Base-by-base conservation (phyloP, 2,888 invertebrate species). In the Clusia tigrina region DNA sequence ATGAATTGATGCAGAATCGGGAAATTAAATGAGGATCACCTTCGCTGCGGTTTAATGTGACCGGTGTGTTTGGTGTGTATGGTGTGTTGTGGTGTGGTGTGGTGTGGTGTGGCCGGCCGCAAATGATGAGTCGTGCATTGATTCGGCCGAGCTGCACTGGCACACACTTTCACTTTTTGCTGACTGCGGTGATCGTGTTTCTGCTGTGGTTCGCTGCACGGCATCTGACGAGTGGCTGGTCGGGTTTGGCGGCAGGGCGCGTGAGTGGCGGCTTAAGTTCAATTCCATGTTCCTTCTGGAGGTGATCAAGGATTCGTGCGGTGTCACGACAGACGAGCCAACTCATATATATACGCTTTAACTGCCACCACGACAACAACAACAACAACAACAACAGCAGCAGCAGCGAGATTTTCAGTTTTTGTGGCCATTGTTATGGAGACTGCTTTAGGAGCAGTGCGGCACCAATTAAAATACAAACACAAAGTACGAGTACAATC, bases 121-220 rank as follows among this genome's bases (percentile, higher is more conserved):
- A 56, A 54, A 52, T 54, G 54, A 37, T 54, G 52, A 52, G 26
- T 53, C 54, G 54, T 18, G 24, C 37, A 48, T 48, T 48, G 15
- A 2, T 23, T 57, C 24, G 26, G 9, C 48, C 18, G 42, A 2
- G 37, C 18, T 18, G 38, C 62, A n/a, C n/a, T n/a, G n/a, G n/a
- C n/a, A n/a, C n/a, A 55, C 42, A 67, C 69, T 69, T 69, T 69
- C 69, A 69, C 69, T 69, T 69, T 68, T 51, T 38, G n/a, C n/a
- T n/a, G n/a, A n/a, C 62, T 67, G 60, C 60, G 17, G n/a, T 20
- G 22, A 12, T 37, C 32, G 54, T 54, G 18, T 32, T 25, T 54
- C 32, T n/a, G 24, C 17, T 62, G 38, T 62, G 53, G 20, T 55
- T 57, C 58, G 51, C 58, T 60, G 61, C 42, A 55, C 64, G 55